Evolutionary conservation across 37 sponge, comb jelly and placozoan genomes (phyloP).

Genomic region (Bolinopsis microptera): DNA sequence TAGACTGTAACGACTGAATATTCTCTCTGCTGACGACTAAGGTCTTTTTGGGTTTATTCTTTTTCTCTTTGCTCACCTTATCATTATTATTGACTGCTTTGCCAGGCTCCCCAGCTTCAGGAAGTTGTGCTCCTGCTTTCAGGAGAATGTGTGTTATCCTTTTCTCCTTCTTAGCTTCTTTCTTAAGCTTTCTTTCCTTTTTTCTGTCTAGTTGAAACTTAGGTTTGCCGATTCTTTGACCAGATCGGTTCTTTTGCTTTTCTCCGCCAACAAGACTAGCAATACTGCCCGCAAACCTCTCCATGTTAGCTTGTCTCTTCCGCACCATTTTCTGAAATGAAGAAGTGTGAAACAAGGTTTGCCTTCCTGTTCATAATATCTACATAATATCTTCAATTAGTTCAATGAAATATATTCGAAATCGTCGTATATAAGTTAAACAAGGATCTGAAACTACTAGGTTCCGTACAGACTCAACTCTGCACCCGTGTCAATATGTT

Average conservation of each 20-base stretch:
- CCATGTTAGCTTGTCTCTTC: conserved; percentile 61
- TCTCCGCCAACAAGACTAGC: conserved; percentile 46
- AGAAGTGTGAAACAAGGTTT: too few species aligned
- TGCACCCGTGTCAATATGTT: too few species aligned
- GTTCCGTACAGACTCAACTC: too few species aligned
- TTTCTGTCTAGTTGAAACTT: conserved; percentile 51
- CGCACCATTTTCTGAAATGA: conserved; percentile 42
- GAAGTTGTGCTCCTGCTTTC: conserved; percentile 59
- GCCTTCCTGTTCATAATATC: too few species aligned
- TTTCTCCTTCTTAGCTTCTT: conserved; percentile 47
- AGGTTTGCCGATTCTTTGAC: conserved; percentile 51
- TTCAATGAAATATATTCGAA: background rate
- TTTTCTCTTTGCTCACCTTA: background rate
- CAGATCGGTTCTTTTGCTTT: conserved; percentile 32
- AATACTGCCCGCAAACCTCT: conserved; percentile 42
- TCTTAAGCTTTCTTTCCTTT: conserved; percentile 8
- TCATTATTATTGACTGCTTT: background rate
- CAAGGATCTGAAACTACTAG: too few species aligned
- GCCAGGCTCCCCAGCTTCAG: background rate
- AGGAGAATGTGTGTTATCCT: conserved; percentile 12
- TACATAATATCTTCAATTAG: background rate
- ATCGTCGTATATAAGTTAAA: background rate
- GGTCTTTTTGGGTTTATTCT: background rate
- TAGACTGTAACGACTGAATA: conserved; percentile 2
- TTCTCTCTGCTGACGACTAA: background rate